Evolutionary conservation across 2,888 invertebrate species (phyloP), one percentile per base, ranked within the genome.

Genomic region (Balanococcus diminutus): DNA sequence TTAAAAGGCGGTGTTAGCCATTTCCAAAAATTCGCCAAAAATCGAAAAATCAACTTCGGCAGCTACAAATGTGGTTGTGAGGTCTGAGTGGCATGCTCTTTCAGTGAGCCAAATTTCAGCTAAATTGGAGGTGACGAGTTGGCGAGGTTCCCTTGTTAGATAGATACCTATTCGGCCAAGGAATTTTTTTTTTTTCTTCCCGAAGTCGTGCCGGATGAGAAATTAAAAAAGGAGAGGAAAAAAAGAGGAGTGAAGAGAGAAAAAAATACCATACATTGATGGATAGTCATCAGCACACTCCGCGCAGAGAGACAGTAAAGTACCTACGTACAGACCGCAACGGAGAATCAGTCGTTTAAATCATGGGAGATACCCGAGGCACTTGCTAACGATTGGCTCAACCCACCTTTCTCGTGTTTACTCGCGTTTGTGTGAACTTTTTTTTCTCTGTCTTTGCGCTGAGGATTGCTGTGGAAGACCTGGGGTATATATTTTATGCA

Each of bases 321-420:
- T 83, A 83, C 83, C n/a, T n/a, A 19, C 56, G 46, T 82, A 46
- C 25, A 31, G 22, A n/a, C 39, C 14, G 31, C 32, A 22, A 46
- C 32, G 19, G 56, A 28, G 31, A 32, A 83, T 61, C 75, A 22
- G 32, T 67, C 31, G 39, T 72, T 75, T 39, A 84, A 72, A 84
- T 84, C 84, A 84, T 84, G 84, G 84, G 84, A 84, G 84, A 84
- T 46, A 84, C 84, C 84, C 84, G 84, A 84, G 84, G 84, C 84
- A 84, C 46, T 84, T 42, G 75, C 84, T 84, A 84, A 84, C 84
- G 75, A 84, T 84, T 84, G 28, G 39, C 75, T 51, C 82, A 25
- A n/a, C 82, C 82, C 82, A 42, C 42, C 82, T 51, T 79, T 32
- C 25, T 82, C 31, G n/a, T 32, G 32, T 75, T 32, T 31, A 75